These are phyloP conservation scores for Mastomys natalensis DNA, from an alignment of 2,113 vertebrate genomes.

Conservation along the genomic window DNA sequence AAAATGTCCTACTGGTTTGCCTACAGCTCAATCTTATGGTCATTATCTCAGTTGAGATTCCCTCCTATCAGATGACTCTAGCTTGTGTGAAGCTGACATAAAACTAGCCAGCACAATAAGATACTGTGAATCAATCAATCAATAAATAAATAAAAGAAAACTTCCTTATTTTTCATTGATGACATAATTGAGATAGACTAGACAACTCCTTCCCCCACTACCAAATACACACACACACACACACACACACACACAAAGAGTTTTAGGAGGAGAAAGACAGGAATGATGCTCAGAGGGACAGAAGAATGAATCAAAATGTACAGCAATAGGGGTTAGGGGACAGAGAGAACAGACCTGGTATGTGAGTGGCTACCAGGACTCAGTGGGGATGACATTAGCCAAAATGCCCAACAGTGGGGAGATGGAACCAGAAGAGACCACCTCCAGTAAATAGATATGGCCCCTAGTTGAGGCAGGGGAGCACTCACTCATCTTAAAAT, in stretches of 20 bases:
- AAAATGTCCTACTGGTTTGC: neutral
- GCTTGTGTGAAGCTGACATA: neutral
- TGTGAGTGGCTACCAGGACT: too few species aligned
- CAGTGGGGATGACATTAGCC: too few species aligned
- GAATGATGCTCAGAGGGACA: too few species aligned
- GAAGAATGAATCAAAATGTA: too few species aligned
- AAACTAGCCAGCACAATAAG: neutral
- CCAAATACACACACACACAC: neutral
- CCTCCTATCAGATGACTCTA: neutral
- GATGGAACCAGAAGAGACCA: too few species aligned
- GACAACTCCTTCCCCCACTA: neutral
- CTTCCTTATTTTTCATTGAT: neutral
- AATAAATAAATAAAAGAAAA: neutral
- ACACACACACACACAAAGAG: neutral
- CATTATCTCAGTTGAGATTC: neutral
- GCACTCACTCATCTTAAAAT: too few species aligned
- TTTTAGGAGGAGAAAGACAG: neutral
- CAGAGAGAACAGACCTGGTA: too few species aligned
- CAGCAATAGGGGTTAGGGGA: too few species aligned
- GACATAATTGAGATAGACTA: neutral
- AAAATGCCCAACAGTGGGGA: too few species aligned
- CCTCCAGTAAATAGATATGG: too few species aligned
- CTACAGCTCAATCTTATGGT: neutral
- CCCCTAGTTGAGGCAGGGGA: too few species aligned
- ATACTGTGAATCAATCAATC: neutral